These are phyloP conservation scores for Naja naja DNA, from an alignment of 2,113 vertebrate species.

Conservation along the genomic window DNA sequence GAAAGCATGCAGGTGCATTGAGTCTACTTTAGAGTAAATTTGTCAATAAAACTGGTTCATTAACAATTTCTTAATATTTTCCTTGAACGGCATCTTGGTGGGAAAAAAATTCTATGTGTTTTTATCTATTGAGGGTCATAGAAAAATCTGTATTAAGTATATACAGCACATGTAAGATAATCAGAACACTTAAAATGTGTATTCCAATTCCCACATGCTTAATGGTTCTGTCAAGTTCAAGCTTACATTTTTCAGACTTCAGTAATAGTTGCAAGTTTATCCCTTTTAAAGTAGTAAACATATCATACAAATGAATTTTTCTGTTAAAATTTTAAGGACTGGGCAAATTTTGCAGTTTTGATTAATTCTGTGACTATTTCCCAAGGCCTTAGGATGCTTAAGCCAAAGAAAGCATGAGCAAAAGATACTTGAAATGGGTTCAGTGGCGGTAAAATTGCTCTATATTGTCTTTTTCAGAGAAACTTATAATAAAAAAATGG, in stretches of 20 bases:
- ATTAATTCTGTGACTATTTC: background rate
- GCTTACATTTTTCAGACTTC: background rate
- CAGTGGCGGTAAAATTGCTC: background rate
- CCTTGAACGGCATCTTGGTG: background rate
- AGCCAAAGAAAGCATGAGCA: background rate
- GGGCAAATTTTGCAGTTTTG: background rate
- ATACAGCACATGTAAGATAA: background rate
- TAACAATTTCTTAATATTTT: background rate
- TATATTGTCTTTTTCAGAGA: background rate
- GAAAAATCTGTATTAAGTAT: background rate
- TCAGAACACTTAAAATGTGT: background rate
- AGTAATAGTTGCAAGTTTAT: background rate
- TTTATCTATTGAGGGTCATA: background rate
- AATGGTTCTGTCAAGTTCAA: background rate
- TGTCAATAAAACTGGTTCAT: background rate
- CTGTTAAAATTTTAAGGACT: background rate
- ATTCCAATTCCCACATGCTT: background rate
- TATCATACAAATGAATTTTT: background rate
- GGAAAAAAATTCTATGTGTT: background rate
- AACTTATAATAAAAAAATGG: background rate
- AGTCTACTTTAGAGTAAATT: background rate
- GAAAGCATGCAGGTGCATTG: background rate
- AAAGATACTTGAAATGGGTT: background rate
- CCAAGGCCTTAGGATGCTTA: no score
- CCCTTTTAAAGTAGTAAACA: background rate